Conservation (phyloP, 35 echinoderm and acorn worm species). For the Ophioderma brevispina region DNA sequence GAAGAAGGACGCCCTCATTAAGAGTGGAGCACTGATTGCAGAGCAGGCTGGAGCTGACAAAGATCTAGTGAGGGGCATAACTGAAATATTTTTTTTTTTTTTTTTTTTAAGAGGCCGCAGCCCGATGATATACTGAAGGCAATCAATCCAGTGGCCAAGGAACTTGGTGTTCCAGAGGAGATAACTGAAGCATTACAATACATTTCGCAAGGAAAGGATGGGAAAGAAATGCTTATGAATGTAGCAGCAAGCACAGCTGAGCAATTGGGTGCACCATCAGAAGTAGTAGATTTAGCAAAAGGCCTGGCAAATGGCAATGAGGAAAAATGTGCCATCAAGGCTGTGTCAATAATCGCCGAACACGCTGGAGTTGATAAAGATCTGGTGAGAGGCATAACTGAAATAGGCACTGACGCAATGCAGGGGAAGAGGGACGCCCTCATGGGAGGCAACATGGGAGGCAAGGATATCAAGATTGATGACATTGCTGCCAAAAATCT, state of each 20-base stretch:
- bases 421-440: not conserved
- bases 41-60: not conserved
- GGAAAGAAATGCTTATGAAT: not conserved
- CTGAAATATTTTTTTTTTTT: not conserved
- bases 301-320: not conserved
- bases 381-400: not conserved
- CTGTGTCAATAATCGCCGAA: not conserved
- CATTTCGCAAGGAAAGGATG: not conserved
- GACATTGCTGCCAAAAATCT: not conserved
- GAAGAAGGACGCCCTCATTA: not conserved
- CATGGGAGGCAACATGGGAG: not conserved
- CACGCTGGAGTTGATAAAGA: not conserved
- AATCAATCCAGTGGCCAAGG: not conserved
- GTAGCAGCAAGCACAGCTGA: not conserved
- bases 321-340: not conserved
- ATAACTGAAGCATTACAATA: not conserved
- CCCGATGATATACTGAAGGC: not conserved
- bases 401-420: not conserved
- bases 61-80: not conserved
- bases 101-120: too few species aligned
- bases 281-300: not conserved
- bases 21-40: not conserved
- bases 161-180: not conserved
- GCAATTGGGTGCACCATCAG: not conserved
- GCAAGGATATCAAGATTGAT: not conserved